These are phyloP conservation scores for Pseudorasbora parva DNA, from an alignment of 2,113 vertebrate species.

Conservation along the genomic window DNA sequence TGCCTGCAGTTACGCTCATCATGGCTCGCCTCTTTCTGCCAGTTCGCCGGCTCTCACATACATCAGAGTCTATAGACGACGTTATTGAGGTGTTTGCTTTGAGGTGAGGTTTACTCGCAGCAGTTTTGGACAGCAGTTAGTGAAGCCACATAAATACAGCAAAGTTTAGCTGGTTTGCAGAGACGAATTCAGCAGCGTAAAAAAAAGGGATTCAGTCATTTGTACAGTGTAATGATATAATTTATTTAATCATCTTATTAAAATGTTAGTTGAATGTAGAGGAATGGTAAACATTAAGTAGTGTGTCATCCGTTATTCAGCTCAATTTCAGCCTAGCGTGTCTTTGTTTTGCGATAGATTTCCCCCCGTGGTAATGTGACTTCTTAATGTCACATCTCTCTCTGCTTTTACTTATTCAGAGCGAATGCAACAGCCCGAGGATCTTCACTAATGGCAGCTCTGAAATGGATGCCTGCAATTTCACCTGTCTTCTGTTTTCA, in stretches of 20 bases:
- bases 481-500: not conserved
- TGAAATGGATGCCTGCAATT: slow-evolving; percentile 23
- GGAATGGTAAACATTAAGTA: too few relatives aligned
- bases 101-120: not conserved
- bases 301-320: not conserved
- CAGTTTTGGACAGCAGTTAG: not conserved
- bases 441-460: not conserved
- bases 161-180: not conserved
- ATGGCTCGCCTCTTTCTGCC: not conserved
- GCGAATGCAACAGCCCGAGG: not conserved
- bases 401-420: not conserved
- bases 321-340: not conserved
- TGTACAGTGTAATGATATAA: not conserved
- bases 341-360: not conserved
- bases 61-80: not conserved
- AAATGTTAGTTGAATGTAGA: not conserved
- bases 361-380: not conserved
- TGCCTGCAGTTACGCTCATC: not conserved
- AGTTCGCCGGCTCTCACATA: not conserved
- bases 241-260: not conserved
- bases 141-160: not conserved
- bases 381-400: not conserved
- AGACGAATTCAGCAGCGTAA: too few relatives aligned
- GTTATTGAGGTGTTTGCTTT: not conserved
- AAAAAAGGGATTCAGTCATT: not conserved